These are phyloP conservation scores for Pogoniulus pusillus DNA, from an alignment of 2,797 vertebrate genomes.

Conservation along the genomic window DNA sequence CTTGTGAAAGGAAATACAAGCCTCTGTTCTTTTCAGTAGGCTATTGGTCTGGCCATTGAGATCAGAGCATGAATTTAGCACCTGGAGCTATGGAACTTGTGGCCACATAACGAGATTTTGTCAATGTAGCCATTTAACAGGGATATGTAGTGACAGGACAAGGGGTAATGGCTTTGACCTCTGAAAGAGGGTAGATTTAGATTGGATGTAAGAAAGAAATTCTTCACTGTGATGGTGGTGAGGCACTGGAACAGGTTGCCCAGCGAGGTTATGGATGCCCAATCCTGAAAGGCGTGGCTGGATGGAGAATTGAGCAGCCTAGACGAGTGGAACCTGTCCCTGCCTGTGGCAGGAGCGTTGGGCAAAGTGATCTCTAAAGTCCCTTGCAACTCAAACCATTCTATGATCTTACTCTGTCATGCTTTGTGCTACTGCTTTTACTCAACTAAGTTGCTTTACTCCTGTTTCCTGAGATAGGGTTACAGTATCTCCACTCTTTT, in stretches of 20 bases:
- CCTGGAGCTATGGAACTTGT: neutral
- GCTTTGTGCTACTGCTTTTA: neutral
- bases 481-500: neutral
- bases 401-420: neutral
- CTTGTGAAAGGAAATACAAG: neutral
- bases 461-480: neutral
- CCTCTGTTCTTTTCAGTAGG: neutral
- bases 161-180: neutral
- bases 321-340: neutral
- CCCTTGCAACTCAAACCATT: neutral
- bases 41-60: neutral
- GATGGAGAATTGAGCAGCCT: too few species aligned
- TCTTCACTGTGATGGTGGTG: neutral
- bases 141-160: neutral
- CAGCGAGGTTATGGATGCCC: neutral
- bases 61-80: neutral
- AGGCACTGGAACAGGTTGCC: neutral
- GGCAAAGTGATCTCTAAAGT: neutral
- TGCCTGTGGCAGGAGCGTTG: neutral
- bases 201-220: neutral
- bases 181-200: neutral
- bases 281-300: too few species aligned
- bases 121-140: neutral
- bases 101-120: neutral
- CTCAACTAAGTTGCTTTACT: neutral